Evolutionary conservation across 2,113 vertebrate genomes (phyloP).

Genomic region (Cynopterus brachyotis): DNA sequence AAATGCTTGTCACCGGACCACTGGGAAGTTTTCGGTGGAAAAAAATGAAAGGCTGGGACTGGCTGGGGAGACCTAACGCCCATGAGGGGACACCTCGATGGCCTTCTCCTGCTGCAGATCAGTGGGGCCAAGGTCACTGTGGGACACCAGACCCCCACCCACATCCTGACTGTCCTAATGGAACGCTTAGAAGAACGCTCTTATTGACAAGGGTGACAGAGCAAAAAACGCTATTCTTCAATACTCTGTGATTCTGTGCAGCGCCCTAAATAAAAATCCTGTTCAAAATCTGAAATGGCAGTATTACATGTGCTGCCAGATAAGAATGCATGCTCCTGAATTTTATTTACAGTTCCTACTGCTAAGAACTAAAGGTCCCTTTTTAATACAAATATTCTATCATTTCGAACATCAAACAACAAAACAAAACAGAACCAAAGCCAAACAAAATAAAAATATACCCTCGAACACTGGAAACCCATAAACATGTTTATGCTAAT

Average conservation of each 20-base stretch:
- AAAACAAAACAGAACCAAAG: constrained; percentile 58
- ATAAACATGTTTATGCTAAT: constrained; percentile 40
- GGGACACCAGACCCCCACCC: neutral
- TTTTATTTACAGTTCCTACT: constrained; percentile 23
- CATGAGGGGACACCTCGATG: neutral
- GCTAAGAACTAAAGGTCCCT: constrained; percentile 19
- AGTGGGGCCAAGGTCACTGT: neutral
- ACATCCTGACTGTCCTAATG: neutral
- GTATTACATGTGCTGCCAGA: neutral
- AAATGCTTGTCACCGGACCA: neutral
- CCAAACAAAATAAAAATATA: constrained; percentile 56
- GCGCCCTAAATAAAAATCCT: neutral
- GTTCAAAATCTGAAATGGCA: neutral
- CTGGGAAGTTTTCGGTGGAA: too few species aligned
- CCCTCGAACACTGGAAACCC: constrained; percentile 26
- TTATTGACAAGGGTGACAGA: neutral
- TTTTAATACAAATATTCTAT: constrained; percentile 43
- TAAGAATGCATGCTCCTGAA: neutral
- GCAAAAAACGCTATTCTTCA: neutral
- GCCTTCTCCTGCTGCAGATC: neutral
- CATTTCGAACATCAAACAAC: constrained; percentile 55
- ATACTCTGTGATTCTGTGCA: neutral
- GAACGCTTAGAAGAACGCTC: neutral
- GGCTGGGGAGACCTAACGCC: neutral
- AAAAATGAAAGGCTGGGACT: neutral